A percentile compares a stretch with the other conserved stretches of the same genome.
Evolutionary conservation across 2,888 invertebrate species (phyloP).

Genomic region (Epinotia demarniana): DNA sequence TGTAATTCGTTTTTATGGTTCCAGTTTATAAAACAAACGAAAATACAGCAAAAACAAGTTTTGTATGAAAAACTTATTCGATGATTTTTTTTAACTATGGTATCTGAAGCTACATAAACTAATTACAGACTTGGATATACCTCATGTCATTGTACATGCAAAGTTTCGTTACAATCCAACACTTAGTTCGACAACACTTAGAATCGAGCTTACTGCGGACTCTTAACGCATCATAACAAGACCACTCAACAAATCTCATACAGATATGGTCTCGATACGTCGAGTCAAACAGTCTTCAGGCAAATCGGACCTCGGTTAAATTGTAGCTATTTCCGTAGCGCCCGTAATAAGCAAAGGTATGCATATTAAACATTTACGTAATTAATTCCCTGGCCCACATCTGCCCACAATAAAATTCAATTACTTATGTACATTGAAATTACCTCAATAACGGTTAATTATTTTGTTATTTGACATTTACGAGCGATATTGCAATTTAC

Average conservation of each 20-base stretch:
- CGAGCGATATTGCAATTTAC: slow-evolving; percentile 36
- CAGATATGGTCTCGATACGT: neutral
- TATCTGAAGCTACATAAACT: too few species aligned
- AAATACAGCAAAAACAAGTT: too few species aligned
- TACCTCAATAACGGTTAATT: slow-evolving; percentile 43
- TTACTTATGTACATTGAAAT: slow-evolving; percentile 41
- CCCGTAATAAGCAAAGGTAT: slow-evolving; percentile 26
- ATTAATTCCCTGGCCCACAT: slow-evolving; percentile 40
- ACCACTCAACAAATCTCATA: neutral
- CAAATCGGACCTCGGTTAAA: slow-evolving; percentile 21
- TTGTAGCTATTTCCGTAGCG: slow-evolving; percentile 24
- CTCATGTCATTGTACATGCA: too few species aligned
- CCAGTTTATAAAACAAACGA: too few species aligned
- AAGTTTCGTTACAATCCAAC: too few species aligned
- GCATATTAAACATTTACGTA: slow-evolving; percentile 41
- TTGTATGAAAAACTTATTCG: too few species aligned
- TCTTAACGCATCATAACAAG: neutral
- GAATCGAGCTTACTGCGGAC: too few species aligned
- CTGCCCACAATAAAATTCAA: slow-evolving; percentile 40
- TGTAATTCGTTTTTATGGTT: too few species aligned
- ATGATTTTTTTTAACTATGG: too few species aligned
- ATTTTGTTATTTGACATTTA: slow-evolving; percentile 43
- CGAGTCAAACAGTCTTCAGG: neutral
- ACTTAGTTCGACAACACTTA: too few species aligned
- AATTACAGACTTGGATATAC: too few species aligned